phyloP scores from a whole-genome alignment of 2,113 vertebrate species.

The Oophaga pumilio region DNA sequence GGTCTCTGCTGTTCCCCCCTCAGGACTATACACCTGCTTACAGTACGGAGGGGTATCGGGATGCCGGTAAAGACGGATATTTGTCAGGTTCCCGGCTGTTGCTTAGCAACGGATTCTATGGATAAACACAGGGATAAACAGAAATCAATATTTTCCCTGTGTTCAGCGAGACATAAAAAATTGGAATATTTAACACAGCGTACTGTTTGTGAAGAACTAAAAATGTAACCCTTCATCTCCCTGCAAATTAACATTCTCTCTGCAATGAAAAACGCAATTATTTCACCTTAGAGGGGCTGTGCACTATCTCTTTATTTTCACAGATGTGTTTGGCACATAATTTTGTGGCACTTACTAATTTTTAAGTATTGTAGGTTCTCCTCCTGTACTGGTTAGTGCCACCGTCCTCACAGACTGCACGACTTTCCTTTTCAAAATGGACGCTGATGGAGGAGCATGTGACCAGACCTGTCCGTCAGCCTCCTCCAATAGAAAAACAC shows the following conservation, averaged over 20 bases:
- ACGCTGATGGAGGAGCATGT: too few species aligned
- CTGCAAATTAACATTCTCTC: neutral
- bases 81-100: conserved; percentile 42
- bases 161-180: conserved; percentile 41
- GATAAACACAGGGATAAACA: conserved; percentile 55
- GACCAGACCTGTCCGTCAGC: too few species aligned
- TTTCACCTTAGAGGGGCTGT: too few species aligned
- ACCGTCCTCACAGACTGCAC: too few species aligned
- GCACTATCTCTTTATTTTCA: too few species aligned
- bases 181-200: conserved; percentile 29
- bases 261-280: neutral
- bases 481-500: too few species aligned
- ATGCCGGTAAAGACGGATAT: conserved; percentile 34
- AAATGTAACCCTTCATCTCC: conserved; percentile 9
- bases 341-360: too few species aligned
- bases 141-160: conserved; percentile 55
- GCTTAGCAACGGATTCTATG: conserved; percentile 49
- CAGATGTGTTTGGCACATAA: too few species aligned
- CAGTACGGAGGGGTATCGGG: conserved; percentile 5
- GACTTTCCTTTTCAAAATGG: too few species aligned
- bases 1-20: conserved; percentile 29
- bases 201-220: neutral
- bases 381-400: too few species aligned
- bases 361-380: too few species aligned
- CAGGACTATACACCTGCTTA: conserved; percentile 36